A percentile compares a stretch with the other conserved stretches of the same genome.
Evolutionary conservation across 1,140 invertebrate genomes (phyloP).

Genomic region (Sesamia nonagrioides): DNA sequence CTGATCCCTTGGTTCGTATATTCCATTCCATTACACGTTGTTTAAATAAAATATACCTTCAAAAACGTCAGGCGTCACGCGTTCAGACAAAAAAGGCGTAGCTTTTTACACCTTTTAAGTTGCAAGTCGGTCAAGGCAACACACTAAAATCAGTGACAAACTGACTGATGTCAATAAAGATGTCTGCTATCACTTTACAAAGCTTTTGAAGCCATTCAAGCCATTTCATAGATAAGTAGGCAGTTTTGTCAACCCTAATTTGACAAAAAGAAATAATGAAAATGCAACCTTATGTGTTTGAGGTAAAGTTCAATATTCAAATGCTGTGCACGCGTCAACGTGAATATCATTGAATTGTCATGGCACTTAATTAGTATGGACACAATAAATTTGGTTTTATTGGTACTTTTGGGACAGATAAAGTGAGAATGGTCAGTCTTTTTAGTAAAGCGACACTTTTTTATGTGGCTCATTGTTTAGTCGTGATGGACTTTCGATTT

Average conservation of each 20-base stretch:
- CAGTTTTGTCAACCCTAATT: constrained; percentile 21
- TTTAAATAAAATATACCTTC: neutral
- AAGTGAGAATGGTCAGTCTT: constrained; percentile 65
- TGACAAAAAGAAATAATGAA: neutral
- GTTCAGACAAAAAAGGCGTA: constrained; percentile 7
- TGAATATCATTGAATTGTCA: constrained; percentile 62
- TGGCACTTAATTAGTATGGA: constrained; percentile 68
- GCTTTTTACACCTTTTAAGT: constrained; percentile 4
- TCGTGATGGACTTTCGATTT: constrained; percentile 40
- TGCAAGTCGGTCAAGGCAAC: constrained; percentile 1
- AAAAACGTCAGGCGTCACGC: neutral
- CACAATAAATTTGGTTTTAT: constrained; percentile 82
- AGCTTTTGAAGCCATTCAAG: constrained; percentile 27
- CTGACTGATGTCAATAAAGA: constrained; percentile 33
- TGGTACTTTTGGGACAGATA: constrained; percentile 58
- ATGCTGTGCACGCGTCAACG: too few species aligned
- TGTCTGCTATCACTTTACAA: constrained; percentile 25
- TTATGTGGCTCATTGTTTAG: constrained; percentile 39
- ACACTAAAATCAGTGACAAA: constrained; percentile 29
- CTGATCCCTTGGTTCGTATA: too few species aligned
- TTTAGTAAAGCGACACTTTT: constrained; percentile 59
- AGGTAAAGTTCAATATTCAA: constrained; percentile 17
- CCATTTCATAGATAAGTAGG: constrained; percentile 29
- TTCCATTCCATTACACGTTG: too few species aligned
- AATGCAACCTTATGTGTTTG: neutral